Evolutionary conservation across 2,888 invertebrate genomes (phyloP), one percentile per base, ranked within the genome.

Genomic region (Xestia xanthographa): DNA sequence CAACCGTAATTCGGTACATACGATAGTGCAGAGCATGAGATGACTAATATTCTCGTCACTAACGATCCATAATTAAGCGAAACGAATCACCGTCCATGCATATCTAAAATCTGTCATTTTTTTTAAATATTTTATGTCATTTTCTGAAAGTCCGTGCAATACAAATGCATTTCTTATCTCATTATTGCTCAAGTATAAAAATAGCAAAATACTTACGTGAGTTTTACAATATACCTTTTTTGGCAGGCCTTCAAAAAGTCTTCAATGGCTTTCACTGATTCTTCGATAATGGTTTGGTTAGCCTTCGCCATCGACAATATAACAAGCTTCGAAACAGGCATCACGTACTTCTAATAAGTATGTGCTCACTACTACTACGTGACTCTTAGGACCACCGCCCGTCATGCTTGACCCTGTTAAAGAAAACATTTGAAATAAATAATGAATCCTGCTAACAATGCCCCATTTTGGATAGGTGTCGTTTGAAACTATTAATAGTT

Each of bases 191-290:
- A 20, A 75, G 9, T 11, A 41, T 53, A 43, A 62, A 20, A 43
- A 38, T 22, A 66, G 20, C n/a, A 5, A 26, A 48, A 43, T 26
- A 3, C 5, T 2, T 53, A 72, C 74, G 63, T 75, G 75, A 58
- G 29, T 8, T 1, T 68, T 17, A 79, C 48, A 80, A 79, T 60
- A 48, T 5, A 65, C 9, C n/a, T 38, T 65, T 72, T 81, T 65
- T n/a, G 26, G 43, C 2, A 0, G 38, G 70, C 69, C 73, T 72
- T 50, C 50, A 62, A 67, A n/a, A 38, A 26, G 41, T 50, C 41
- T 65, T 68, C 17, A 48, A 72, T 77, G 29, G 74, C 81, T 82
- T 83, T 82, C 81, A 79, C 83, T 71, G 43, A 43, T 75, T 75
- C 67, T 45, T 29, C 29, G 63, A 50, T 79, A 71, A 71, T 73